phyloP scores from a whole-genome alignment of 2,888 invertebrate genomes.

The Synanthedon myopaeformis region DNA sequence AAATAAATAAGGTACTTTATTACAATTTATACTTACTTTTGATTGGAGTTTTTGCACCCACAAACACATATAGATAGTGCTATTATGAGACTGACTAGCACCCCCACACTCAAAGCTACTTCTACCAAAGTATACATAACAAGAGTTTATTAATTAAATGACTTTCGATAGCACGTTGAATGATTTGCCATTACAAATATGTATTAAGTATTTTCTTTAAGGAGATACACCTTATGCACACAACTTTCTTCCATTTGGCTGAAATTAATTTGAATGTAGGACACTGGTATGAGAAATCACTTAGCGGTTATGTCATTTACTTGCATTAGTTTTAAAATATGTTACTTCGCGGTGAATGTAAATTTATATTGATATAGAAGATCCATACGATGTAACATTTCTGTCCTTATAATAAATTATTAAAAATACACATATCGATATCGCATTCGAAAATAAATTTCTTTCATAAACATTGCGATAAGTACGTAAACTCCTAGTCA shows the following conservation, averaged over 20 bases:
- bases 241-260: slow-evolving; percentile 63
- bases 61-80: slow-evolving; percentile 77
- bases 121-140: slow-evolving; percentile 61
- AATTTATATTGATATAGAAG: too few relatives aligned
- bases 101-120: slow-evolving; percentile 53
- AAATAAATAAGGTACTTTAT: too few relatives aligned
- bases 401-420: neutral
- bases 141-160: slow-evolving; percentile 35
- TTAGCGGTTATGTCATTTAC: neutral
- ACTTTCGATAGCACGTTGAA: slow-evolving; percentile 16
- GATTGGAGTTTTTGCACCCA: slow-evolving; percentile 79
- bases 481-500: too few relatives aligned
- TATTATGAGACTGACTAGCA: slow-evolving; percentile 56
- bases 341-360: neutral
- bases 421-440: slow-evolving; percentile 3
- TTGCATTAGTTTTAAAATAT: neutral
- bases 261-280: slow-evolving; percentile 55
- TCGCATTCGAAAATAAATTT: slow-evolving; percentile 4
- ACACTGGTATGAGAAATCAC: slow-evolving; percentile 20
- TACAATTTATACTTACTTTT: slow-evolving; percentile 72
- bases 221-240: slow-evolving; percentile 36
- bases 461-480: too few relatives aligned
- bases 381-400: neutral
- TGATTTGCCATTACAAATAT: slow-evolving; percentile 36
- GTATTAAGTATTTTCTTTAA: slow-evolving; percentile 47